A percentile compares a stretch with the other conserved stretches of the same genome.
Conservation (phyloP, 2,888 invertebrate genomes). For the Synergus japonicus region DNA sequence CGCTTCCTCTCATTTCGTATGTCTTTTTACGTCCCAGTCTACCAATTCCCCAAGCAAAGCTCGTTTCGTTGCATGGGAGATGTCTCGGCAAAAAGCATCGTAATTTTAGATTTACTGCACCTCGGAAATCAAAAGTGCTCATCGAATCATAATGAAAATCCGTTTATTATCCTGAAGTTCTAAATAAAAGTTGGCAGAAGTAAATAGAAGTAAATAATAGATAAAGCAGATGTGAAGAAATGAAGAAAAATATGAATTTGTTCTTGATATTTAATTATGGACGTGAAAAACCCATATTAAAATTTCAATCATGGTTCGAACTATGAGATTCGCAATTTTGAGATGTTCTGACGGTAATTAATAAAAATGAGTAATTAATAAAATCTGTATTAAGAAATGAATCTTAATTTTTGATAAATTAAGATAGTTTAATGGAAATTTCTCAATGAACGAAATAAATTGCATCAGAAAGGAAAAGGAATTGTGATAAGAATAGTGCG, state of each 20-base stretch:
- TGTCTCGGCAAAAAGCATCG: background rate
- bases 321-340: too few species aligned
- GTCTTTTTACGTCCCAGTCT: background rate
- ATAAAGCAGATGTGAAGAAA: too few species aligned
- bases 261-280: too few species aligned
- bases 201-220: background rate
- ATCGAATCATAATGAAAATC: background rate
- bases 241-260: too few species aligned
- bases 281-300: too few species aligned
- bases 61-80: background rate
- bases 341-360: too few species aligned
- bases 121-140: background rate
- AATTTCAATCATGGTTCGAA: too few species aligned
- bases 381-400: too few species aligned
- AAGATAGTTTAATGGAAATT: too few species aligned
- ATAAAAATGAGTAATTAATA: too few species aligned
- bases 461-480: background rate
- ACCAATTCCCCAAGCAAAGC: background rate
- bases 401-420: too few species aligned
- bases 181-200: background rate
- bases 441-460: background rate
- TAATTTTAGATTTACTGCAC: background rate
- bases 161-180: background rate
- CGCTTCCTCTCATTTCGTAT: background rate
- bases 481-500: conserved; percentile 10